Conservation (phyloP, 2,113 vertebrate genomes). For the Craseonycteris thonglongyai region DNA sequence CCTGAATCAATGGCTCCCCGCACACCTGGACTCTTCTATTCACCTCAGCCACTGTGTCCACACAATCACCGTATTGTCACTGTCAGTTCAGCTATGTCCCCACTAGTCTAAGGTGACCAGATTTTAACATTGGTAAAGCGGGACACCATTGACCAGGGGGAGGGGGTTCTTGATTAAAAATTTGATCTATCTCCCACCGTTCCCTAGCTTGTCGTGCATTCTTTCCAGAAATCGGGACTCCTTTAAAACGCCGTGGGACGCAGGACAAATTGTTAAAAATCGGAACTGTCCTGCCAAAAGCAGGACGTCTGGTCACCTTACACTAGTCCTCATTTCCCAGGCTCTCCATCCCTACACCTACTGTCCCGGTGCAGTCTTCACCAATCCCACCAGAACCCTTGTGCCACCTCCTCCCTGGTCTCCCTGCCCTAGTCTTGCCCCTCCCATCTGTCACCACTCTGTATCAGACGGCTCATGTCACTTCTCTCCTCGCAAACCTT, state of each 20-base stretch:
- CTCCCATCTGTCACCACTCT: neutral
- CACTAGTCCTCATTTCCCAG: neutral
- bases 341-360: neutral
- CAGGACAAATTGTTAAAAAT: too few species aligned
- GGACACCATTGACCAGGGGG: too few species aligned
- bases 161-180: too few species aligned
- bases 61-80: rapidly evolving
- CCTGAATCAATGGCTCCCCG: neutral
- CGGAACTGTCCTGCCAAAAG: too few species aligned
- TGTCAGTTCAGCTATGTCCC: neutral
- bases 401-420: neutral
- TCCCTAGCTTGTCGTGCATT: too few species aligned
- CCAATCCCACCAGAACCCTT: neutral
- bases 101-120: too few species aligned
- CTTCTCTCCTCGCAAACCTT: neutral
- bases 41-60: rapidly evolving
- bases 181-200: too few species aligned
- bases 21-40: neutral
- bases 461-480: rapidly evolving
- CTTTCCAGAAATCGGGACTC: too few species aligned
- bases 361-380: neutral
- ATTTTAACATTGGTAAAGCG: too few species aligned
- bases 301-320: too few species aligned
- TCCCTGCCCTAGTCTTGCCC: neutral
- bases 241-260: too few species aligned